phyloP scores from a whole-genome alignment of 2,113 vertebrate species.

The Nannospalax galili region DNA sequence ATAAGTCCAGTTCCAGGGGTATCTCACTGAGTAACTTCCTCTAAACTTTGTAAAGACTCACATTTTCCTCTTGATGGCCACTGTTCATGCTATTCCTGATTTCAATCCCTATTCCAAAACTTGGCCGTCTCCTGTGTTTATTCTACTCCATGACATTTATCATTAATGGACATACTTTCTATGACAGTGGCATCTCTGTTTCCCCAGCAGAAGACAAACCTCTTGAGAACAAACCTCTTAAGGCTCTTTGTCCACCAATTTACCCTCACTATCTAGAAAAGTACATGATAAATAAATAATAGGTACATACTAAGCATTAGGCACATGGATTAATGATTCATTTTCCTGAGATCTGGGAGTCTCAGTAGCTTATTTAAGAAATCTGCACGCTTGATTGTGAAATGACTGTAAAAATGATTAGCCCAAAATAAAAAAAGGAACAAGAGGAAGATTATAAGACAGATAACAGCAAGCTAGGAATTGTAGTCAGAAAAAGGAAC shows the following conservation, averaged over 20 bases:
- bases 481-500: neutral
- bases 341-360: neutral
- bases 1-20: too few species aligned
- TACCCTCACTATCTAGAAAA: neutral
- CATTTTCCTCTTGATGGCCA: too few species aligned
- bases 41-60: too few species aligned
- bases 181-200: neutral
- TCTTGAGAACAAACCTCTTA: neutral
- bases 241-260: neutral
- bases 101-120: too few species aligned
- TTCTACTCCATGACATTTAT: too few species aligned
- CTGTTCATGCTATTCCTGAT: too few species aligned
- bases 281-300: neutral
- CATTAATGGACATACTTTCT: too few species aligned
- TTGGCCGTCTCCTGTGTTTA: too few species aligned
- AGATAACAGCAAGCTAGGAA: neutral
- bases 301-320: neutral
- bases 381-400: neutral
- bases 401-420: constrained; percentile 19
- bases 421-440: neutral
- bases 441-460: neutral
- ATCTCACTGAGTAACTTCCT: too few species aligned
- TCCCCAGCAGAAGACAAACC: neutral
- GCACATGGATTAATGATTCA: neutral
- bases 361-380: neutral